Conservation (phyloP, 2,888 invertebrate genomes). For the Oxytorus armatus region DNA sequence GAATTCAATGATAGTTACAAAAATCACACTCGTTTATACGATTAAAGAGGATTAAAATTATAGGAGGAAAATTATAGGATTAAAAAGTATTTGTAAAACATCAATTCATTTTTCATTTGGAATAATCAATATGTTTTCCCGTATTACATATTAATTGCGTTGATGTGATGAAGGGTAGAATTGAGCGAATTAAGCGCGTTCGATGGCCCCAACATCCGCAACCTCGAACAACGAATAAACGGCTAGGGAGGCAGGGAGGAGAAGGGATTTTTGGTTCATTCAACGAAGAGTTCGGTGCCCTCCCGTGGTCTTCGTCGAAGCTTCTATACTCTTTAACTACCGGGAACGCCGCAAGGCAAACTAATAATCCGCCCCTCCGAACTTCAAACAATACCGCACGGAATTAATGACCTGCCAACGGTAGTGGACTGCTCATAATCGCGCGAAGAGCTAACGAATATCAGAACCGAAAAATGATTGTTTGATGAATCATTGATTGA, state of each 20-base stretch:
- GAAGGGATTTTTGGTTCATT: slow-evolving; percentile 28
- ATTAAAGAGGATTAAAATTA: no score
- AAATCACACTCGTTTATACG: no score
- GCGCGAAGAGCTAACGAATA: background rate
- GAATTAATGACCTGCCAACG: slow-evolving; percentile 53
- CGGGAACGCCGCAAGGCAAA: slow-evolving; percentile 51
- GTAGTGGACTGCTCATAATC: slow-evolving; percentile 32
- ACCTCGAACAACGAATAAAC: slow-evolving; percentile 1
- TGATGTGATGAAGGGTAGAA: slow-evolving; percentile 16
- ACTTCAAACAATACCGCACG: slow-evolving; percentile 73
- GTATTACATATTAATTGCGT: background rate
- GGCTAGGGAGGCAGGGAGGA: background rate
- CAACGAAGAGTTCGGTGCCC: slow-evolving; percentile 29
- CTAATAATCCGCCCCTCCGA: slow-evolving; percentile 66
- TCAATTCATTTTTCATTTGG: no score
- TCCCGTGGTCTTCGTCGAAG: slow-evolving; percentile 46
- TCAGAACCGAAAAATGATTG: no score
- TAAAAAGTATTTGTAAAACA: no score
- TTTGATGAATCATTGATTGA: no score
- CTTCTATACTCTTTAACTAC: slow-evolving; percentile 60
- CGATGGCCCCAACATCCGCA: background rate
- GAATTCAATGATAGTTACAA: no score
- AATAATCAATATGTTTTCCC: no score
- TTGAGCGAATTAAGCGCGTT: slow-evolving; percentile 15
- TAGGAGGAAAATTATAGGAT: no score